Percentiles rank a stretch among this genome's conserved stretches.
Evolutionary conservation across 2,113 vertebrate genomes (phyloP).

Genomic region (Leucopsar rothschildi): DNA sequence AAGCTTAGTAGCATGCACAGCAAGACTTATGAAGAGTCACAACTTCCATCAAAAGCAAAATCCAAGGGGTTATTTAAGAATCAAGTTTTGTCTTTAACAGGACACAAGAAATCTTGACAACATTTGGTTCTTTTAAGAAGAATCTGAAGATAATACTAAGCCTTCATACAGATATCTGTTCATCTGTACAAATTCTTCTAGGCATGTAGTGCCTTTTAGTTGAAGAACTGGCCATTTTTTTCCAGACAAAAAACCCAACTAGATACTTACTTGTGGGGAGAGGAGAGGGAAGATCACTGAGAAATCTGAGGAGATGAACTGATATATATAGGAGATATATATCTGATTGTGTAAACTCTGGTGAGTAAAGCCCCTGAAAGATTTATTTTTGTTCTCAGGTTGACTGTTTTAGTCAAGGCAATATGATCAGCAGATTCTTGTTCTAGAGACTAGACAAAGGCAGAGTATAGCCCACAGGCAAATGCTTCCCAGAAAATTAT

Average conservation of each 20-base stretch:
- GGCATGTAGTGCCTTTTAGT: not conserved
- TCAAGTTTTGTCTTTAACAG: not conserved
- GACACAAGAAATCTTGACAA: not conserved
- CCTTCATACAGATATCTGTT: not conserved
- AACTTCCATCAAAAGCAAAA: not conserved
- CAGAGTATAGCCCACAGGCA: not conserved
- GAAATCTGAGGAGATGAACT: not conserved
- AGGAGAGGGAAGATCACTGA: not conserved
- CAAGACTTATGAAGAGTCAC: not conserved
- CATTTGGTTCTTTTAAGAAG: not conserved
- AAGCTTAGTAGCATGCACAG: not conserved
- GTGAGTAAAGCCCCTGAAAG: not conserved
- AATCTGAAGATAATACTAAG: not conserved
- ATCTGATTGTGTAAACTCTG: not conserved
- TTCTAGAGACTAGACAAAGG: not conserved
- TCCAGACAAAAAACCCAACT: not conserved
- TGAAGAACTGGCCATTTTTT: not conserved
- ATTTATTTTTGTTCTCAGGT: not conserved
- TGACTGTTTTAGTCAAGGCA: not conserved
- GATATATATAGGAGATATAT: too few relatives aligned
- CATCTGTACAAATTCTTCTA: not conserved
- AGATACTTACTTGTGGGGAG: not conserved
- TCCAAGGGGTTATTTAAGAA: not conserved
- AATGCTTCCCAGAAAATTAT: not conserved
- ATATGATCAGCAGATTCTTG: not conserved